phyloP scores from a whole-genome alignment of 2,888 invertebrate species.

The Diachrysia chrysitis region DNA sequence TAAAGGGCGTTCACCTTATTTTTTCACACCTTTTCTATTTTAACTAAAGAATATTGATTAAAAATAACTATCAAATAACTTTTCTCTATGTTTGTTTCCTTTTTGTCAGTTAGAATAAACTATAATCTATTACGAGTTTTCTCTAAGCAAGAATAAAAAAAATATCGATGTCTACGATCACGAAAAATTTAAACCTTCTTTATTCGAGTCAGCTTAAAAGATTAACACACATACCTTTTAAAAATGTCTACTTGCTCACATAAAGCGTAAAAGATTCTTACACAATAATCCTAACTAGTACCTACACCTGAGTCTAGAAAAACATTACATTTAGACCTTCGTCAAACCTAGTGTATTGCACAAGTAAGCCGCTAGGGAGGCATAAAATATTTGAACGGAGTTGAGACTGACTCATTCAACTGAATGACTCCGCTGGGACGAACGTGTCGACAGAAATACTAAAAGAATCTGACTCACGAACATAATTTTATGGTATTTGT shows the following conservation, averaged over 20 bases:
- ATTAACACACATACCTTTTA: background rate
- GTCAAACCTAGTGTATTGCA: background rate
- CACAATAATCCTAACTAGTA: too few species aligned
- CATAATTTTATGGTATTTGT: background rate
- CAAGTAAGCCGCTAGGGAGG: constrained; percentile 24
- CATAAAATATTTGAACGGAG: constrained; percentile 50
- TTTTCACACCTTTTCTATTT: too few species aligned
- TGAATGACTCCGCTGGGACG: constrained; percentile 28
- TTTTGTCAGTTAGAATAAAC: too few species aligned
- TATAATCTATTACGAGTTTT: too few species aligned
- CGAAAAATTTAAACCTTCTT: too few species aligned
- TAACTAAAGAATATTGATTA: too few species aligned
- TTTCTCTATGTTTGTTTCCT: too few species aligned
- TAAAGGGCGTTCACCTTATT: too few species aligned
- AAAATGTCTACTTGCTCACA: background rate
- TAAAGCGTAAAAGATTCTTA: background rate
- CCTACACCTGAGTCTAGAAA: background rate
- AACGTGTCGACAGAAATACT: constrained; percentile 19
- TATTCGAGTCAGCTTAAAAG: too few species aligned
- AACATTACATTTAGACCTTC: background rate
- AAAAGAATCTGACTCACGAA: constrained; percentile 6
- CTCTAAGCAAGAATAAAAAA: too few species aligned
- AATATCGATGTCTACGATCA: too few species aligned
- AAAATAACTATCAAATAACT: too few species aligned
- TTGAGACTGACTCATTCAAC: constrained; percentile 31